Evolutionary conservation across 1,140 invertebrate genomes (phyloP).

Genomic region (Oreohelix idahoensis): DNA sequence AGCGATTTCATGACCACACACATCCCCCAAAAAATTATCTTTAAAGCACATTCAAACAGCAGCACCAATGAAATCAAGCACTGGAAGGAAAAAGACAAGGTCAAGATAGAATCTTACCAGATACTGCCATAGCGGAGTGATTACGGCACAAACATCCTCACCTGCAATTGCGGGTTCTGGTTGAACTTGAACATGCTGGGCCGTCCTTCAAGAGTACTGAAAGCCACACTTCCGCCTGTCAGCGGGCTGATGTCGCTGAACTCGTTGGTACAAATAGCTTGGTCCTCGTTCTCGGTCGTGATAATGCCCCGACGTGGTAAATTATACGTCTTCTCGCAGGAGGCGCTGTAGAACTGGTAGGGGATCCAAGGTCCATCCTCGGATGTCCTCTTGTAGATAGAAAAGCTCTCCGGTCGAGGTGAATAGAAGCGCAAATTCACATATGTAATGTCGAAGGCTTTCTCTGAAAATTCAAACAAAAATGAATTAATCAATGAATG

Average conservation of each 20-base stretch:
- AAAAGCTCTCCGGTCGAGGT: constrained; percentile 96
- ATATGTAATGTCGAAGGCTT: constrained; percentile 97
- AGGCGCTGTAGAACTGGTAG: constrained; percentile 96
- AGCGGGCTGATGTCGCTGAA: constrained; percentile 98
- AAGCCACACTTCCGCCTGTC: constrained; percentile 94
- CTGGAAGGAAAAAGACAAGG: too few relatives aligned
- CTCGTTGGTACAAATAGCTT: constrained; percentile 94
- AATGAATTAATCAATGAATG: background rate
- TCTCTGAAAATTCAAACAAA: constrained; percentile 80
- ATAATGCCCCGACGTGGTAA: constrained; percentile 79
- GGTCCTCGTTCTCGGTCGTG: constrained; percentile 80
- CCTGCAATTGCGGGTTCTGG: constrained; percentile 89
- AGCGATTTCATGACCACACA: too few relatives aligned
- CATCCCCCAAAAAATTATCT: too few relatives aligned
- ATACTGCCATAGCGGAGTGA: too few relatives aligned
- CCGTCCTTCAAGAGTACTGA: constrained; percentile 94
- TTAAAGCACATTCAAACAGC: too few relatives aligned
- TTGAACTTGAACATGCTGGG: constrained; percentile 94
- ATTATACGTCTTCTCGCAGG: constrained; percentile 91
- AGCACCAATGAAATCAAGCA: background rate
- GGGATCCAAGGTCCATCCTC: constrained; percentile 91
- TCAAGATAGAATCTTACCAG: too few relatives aligned
- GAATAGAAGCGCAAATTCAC: constrained; percentile 93
- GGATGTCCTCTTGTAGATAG: constrained; percentile 88
- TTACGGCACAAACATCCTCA: too few relatives aligned